These are phyloP conservation scores for Polypterus senegalus DNA, from an alignment of 2,113 vertebrate genomes.

Conservation along the genomic window DNA sequence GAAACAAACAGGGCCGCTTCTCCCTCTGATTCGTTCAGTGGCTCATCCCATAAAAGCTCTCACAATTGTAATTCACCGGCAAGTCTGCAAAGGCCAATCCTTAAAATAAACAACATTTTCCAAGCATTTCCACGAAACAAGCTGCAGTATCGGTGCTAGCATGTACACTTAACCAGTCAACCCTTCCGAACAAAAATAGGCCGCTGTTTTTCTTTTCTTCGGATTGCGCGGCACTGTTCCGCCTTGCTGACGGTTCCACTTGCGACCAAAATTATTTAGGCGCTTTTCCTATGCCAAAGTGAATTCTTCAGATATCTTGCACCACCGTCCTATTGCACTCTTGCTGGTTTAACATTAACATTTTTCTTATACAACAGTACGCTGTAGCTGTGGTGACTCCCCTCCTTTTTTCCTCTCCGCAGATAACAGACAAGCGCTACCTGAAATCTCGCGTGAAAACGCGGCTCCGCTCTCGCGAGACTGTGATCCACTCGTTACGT, in stretches of 20 bases:
- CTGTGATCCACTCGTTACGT: slow-evolving; percentile 10
- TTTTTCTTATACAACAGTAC: slow-evolving; percentile 2
- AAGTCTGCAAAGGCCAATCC: too few species aligned
- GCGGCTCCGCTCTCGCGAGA: slow-evolving; percentile 11
- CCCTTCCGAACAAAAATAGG: slow-evolving; percentile 41
- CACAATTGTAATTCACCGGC: too few species aligned
- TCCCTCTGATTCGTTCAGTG: background rate
- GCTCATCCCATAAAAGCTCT: too few species aligned
- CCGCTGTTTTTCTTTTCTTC: slow-evolving; percentile 34
- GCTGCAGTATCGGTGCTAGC: too few species aligned
- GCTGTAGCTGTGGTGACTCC: slow-evolving; percentile 15
- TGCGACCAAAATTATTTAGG: too few species aligned
- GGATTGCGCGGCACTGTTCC: slow-evolving; percentile 11
- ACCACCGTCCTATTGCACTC: background rate
- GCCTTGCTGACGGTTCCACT: too few species aligned
- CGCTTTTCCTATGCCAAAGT: too few species aligned
- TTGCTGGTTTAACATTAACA: background rate
- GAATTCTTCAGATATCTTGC: background rate
- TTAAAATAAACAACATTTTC: too few species aligned
- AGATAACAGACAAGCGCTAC: slow-evolving; percentile 12
- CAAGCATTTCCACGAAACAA: too few species aligned
- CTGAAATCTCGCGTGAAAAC: slow-evolving; percentile 12
- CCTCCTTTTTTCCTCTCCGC: slow-evolving; percentile 15
- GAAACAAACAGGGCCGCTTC: slow-evolving; percentile 53
- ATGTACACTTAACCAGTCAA: too few species aligned